phyloP scores from a whole-genome alignment of 2,113 vertebrate genomes.

The Rallus limicola region DNA sequence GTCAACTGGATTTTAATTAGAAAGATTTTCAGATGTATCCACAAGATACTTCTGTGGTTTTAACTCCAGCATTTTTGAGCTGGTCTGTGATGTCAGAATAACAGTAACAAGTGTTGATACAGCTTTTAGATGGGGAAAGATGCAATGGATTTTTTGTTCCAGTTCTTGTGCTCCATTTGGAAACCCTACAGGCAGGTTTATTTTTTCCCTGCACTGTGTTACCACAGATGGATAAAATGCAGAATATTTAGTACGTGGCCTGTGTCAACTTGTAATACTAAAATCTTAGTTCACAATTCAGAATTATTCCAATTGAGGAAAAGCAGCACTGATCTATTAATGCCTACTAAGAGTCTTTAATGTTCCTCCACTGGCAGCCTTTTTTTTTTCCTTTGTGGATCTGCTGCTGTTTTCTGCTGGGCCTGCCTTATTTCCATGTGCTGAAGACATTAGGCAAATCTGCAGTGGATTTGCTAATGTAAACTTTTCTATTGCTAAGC shows the following conservation, averaged over 20 bases:
- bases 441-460: conserved; percentile 24
- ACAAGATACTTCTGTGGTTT: background rate
- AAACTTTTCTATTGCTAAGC: conserved; percentile 27
- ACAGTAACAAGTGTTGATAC: background rate
- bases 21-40: background rate
- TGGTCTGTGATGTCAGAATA: background rate
- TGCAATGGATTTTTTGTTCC: background rate
- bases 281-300: background rate
- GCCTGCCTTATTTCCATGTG: background rate
- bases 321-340: background rate
- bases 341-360: background rate
- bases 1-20: background rate
- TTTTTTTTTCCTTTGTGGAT: conserved; percentile 7
- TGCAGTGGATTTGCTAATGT: conserved; percentile 35
- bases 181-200: background rate
- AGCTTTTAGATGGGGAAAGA: background rate
- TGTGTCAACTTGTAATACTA: background rate
- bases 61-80: background rate
- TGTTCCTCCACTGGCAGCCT: background rate
- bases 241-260: background rate
- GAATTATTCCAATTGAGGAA: background rate
- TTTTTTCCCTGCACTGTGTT: background rate
- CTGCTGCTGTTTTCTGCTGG: conserved; percentile 13
- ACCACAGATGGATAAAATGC: background rate
- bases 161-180: background rate